These are phyloP conservation scores for Odiellus spinosus DNA, from an alignment of 2,888 invertebrate genomes.

Conservation along the genomic window DNA sequence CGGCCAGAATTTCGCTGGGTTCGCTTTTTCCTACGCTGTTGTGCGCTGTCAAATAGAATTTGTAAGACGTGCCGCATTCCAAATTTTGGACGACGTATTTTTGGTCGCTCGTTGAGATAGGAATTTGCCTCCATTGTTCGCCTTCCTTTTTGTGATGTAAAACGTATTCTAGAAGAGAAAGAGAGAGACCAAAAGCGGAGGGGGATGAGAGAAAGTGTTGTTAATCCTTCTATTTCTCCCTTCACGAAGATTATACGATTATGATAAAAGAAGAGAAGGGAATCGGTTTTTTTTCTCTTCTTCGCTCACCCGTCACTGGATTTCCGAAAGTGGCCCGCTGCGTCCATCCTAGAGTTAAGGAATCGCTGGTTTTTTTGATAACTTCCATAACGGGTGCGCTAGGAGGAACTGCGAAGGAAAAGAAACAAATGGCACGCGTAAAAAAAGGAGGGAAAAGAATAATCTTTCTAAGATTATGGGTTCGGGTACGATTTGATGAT, in stretches of 20 bases:
- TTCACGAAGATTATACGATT: too few species aligned
- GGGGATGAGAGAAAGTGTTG: too few species aligned
- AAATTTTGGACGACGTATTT: conserved; percentile 5
- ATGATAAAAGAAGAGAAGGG: too few species aligned
- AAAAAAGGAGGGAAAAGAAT: too few species aligned
- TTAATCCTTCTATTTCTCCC: too few species aligned
- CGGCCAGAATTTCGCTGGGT: conserved; percentile 7
- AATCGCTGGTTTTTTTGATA: conserved; percentile 5
- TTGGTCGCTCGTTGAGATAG: not conserved
- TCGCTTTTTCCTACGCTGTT: conserved; percentile 12
- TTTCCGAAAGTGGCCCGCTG: conserved; percentile 6
- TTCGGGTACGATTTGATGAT: too few species aligned
- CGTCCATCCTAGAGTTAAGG: conserved; percentile 11
- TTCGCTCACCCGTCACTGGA: not conserved
- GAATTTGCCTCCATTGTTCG: conserved; percentile 1
- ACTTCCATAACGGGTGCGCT: conserved; percentile 11
- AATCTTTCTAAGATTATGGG: too few species aligned
- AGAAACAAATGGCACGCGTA: too few species aligned
- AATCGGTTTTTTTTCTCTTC: not conserved
- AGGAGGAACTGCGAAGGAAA: conserved; percentile 13
- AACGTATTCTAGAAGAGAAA: not conserved
- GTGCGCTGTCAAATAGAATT: conserved; percentile 12
- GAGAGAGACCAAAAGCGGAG: too few species aligned
- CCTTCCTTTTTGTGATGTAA: not conserved
- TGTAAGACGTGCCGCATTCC: conserved; percentile 9